Evolutionary conservation across 2,888 invertebrate species (phyloP), one percentile per base, ranked within the genome.

Genomic region (Hyppa rectilinea): DNA sequence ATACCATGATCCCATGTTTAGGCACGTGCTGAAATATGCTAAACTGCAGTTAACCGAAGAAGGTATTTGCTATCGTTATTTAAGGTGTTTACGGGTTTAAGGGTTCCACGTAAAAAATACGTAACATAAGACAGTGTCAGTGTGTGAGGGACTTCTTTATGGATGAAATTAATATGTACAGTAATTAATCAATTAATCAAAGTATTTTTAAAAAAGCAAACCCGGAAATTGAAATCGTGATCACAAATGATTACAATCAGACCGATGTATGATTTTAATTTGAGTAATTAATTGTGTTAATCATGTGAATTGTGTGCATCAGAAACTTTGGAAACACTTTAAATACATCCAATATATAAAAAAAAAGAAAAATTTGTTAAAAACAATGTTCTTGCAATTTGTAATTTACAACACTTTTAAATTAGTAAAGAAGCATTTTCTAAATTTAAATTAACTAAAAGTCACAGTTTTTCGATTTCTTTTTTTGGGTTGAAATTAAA

Each of bases 41-140:
- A 38, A 53, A 14, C 29, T 20, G 20, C 52, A 75, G 14, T 26
- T 73, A 14, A 67, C 75, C 34, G 45, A 26, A 2, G 75, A 73
- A 67, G 72, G 72, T 72, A 65, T 23, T 12, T 47, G 9, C 12
- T 2, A 52, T 17, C 6, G 4, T 2, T 53, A 0, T 4, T 31
- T 29, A 31, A 17, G 4, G 9, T 1, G 26, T 17, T 26, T 56
- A 20, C 14, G 23, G 9, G 55, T 34, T 38, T 17, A n/a, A n/a
- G n/a, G n/a, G 23, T 36, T 38, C 20, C 10, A 20, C 10, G 10
- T 38, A 56, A 38, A 56, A 20, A 56, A 38, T 9, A 3, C 20
- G 12, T n/a, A 12, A 20, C 20, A 29, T 6, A 9, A 17, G 9
- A 29, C 50, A 17, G 23, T 38, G 56, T 17, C 17, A 38, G 0